A percentile compares a stretch with the other conserved stretches of the same genome.
Conservation (phyloP, 2,888 invertebrate species). For the Punctoribates punctum region DNA sequence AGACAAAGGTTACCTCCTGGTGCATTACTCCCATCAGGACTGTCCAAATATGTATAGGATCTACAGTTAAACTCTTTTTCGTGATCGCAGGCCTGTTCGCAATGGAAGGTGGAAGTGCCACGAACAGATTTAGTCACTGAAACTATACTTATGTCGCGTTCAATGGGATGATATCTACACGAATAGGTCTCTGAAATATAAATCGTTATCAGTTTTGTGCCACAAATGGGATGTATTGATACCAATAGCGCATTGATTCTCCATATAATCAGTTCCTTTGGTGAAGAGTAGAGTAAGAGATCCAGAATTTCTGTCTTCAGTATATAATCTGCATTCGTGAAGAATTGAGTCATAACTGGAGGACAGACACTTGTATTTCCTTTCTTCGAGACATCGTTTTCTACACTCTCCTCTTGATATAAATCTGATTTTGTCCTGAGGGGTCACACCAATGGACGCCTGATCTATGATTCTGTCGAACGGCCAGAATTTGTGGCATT, state of each 20-base stretch:
- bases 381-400: constrained; percentile 57
- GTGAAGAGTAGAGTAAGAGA: constrained; percentile 48
- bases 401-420: constrained; percentile 56
- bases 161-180: constrained; percentile 54
- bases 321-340: constrained; percentile 56
- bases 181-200: constrained; percentile 49
- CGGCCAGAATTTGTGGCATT: constrained; percentile 56
- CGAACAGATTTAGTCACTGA: constrained; percentile 53
- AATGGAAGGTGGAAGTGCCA: constrained; percentile 52
- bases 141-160: constrained; percentile 53
- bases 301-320: constrained; percentile 57
- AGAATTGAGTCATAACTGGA: constrained; percentile 57
- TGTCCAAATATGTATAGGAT: constrained; percentile 50
- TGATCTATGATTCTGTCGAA: constrained; percentile 59
- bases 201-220: not conserved
- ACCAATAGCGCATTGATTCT: constrained; percentile 60
- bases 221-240: constrained; percentile 44
- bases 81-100: constrained; percentile 54
- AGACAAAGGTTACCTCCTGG: constrained; percentile 58
- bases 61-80: constrained; percentile 56
- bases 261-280: constrained; percentile 58
- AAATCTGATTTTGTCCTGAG: constrained; percentile 52
- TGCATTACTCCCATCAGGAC: constrained; percentile 44
- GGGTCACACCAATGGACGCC: constrained; percentile 53
- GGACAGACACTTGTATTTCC: constrained; percentile 58